Evolutionary conservation across 2,113 vertebrate species (phyloP), one percentile per base, ranked within the genome.

Genomic region (Notarius lentiginosus): DNA sequence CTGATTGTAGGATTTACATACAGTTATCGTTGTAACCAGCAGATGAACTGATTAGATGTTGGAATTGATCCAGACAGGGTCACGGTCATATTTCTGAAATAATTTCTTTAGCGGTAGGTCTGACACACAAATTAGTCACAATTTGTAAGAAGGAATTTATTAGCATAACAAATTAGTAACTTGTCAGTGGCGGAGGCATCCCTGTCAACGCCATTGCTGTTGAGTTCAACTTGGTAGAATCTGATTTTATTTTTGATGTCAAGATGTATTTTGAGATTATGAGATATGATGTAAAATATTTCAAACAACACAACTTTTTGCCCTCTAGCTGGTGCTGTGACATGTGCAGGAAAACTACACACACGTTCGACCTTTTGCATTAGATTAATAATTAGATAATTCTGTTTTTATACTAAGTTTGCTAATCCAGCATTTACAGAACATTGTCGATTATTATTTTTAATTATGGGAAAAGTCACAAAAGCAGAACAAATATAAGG

Each of bases 21-120:
- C 12, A 14, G 15, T 72, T 41, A 18, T n/a, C 6, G 15, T 77
- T 76, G 10, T 51, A 51, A 76, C 73, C 47, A 75, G 18, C 22
- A 77, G 6, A 77, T 77, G 51, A 77, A 77, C 75, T 77, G 75
- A 49, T 70, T 70, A 8, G 9, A 12, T 73, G 24, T 76, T 75
- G 41, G 20, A 77, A n/a, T 4, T 14, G 5, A 53, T 77, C 49
- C 22, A 77, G 17, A 55, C 6, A 77, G 49, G 22, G 1, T 27
- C 22, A 55, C 27, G 49, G 49, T 76, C 73, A 14, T 24, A 51
- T n/a, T 11, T 53, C 73, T 9, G 20, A 53, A 53, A 77, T n/a
- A 14, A 6, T 27, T 27, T n/a, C 75, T 53, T 12, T 77, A 53
- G 14, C 11, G 18, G 41, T 22, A 47, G 14, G 20, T 75, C 34